Evolutionary conservation across 2,113 vertebrate species (phyloP), one percentile per base, ranked within the genome.

Genomic region (Micromys minutus): DNA sequence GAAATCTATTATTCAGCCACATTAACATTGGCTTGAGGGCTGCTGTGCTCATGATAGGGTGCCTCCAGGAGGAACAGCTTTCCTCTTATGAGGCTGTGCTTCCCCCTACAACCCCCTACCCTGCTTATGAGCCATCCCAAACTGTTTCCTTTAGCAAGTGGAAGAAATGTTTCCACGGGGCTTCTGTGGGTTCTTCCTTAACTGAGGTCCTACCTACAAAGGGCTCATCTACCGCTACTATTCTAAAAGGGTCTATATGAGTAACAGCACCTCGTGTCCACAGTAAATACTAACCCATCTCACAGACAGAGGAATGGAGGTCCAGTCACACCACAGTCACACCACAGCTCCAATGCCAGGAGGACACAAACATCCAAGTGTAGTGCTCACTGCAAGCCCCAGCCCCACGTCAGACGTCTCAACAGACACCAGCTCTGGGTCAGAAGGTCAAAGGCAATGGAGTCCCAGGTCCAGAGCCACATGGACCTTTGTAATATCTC

Each of bases 31-130:
- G 63, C 83, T n/a, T 0, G 42, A 52, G 81, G 26, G 59, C 45
- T 1, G 39, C 12, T 0, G 0, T 3, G 11, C 1, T 7, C 36
- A 9, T 3, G 0, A 22, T 0, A 9, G 13, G 7, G 7, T 0
- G 29, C 81, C 75, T 59, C 16, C 0, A 39, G 59, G 91, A 65
- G 17, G 45, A 55, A 12, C 1, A 26, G 24, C 55, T 36, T 79
- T n/a, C 55, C 7, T 42, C 50, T 34, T 42, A 1, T 4, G n/a
- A 34, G 59, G 7, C 80, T 16, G 7, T 19, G 1, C 39, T 15
- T 15, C 15, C 67, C 1, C 7, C 42, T 59, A 11, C 13, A 7
- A 0, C 7, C 15, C 50, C 21, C 57, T 21, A 0, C 17, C 15
- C 24, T 71, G 0, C 77, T n/a, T 11, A 42, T 2, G 26, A 75